phyloP scores from a whole-genome alignment of 2,113 vertebrate genomes.

The Catagonus wagneri region DNA sequence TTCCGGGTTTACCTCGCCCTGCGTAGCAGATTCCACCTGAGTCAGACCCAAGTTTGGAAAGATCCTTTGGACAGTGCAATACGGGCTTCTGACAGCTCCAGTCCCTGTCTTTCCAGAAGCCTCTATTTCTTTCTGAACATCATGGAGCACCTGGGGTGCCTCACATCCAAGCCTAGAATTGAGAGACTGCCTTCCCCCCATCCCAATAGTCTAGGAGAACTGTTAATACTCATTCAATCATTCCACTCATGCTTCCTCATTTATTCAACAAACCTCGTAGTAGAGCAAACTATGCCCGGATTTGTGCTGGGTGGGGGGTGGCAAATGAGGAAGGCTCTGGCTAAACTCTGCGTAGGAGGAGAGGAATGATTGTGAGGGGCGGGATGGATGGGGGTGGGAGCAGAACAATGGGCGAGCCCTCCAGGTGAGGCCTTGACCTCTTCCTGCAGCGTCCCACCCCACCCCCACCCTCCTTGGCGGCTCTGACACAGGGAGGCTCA shows the following conservation, averaged over 20 bases:
- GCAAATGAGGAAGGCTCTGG: not conserved
- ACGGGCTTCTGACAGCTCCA: not conserved
- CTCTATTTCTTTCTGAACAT: not conserved
- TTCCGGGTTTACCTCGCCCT: not conserved
- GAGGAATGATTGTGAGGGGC: not conserved
- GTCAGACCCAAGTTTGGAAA: not conserved
- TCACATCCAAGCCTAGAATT: not conserved
- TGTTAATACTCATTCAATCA: not conserved
- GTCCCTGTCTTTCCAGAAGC: not conserved
- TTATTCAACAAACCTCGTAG: not conserved
- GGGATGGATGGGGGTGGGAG: not conserved
- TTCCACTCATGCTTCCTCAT: not conserved
- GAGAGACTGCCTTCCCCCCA: not conserved
- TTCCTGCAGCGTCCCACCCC: not conserved
- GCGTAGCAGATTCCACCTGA: not conserved
- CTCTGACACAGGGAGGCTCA: not conserved
- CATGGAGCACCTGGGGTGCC: rapidly evolving
- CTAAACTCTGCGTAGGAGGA: not conserved
- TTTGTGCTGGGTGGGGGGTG: not conserved
- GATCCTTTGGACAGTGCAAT: not conserved
- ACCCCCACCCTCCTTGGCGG: not conserved
- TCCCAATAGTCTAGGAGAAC: not conserved
- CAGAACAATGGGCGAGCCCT: not conserved
- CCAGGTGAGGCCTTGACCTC: not conserved
- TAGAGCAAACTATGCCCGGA: not conserved